A percentile compares a stretch with the other conserved stretches of the same genome.
These are phyloP conservation scores for Rhinoraja longicauda DNA, from an alignment of 2,797 vertebrate species.

Conservation along the genomic window DNA sequence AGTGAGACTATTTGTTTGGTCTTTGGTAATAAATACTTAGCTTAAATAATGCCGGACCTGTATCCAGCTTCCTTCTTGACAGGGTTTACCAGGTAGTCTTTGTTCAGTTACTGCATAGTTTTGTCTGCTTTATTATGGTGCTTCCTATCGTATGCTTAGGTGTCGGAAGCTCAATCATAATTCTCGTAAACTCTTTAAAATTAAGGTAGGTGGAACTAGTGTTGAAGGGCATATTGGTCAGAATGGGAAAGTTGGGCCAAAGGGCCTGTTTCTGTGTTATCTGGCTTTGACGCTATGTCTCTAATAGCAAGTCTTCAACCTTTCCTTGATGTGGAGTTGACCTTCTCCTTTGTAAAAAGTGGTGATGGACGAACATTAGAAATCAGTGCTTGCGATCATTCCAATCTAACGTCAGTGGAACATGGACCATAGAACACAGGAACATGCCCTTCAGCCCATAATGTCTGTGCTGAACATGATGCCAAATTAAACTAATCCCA, in stretches of 20 bases:
- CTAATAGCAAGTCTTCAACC: neutral
- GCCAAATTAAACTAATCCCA: too few species aligned
- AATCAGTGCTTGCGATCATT: too few species aligned
- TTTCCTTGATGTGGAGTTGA: neutral
- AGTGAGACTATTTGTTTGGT: neutral
- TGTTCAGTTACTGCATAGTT: neutral
- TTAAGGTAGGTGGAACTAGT: too few species aligned
- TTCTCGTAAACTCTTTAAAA: neutral
- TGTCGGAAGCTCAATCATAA: neutral
- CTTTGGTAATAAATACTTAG: neutral
- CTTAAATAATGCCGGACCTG: neutral
- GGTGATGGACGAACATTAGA: neutral
- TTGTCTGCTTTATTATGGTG: neutral
- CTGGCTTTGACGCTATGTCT: too few species aligned
- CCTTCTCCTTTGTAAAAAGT: neutral
- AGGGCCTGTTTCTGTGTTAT: too few species aligned
- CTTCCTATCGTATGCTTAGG: neutral
- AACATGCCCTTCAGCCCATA: too few species aligned
- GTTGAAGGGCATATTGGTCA: too few species aligned
- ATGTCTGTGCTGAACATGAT: too few species aligned
- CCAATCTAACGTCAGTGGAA: too few species aligned
- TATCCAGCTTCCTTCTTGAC: neutral
- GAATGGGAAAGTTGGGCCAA: too few species aligned
- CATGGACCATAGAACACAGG: too few species aligned
- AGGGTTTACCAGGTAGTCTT: neutral